Evolutionary conservation across 2,888 invertebrate species (phyloP).

Genomic region (Eurytoma adleriae): DNA sequence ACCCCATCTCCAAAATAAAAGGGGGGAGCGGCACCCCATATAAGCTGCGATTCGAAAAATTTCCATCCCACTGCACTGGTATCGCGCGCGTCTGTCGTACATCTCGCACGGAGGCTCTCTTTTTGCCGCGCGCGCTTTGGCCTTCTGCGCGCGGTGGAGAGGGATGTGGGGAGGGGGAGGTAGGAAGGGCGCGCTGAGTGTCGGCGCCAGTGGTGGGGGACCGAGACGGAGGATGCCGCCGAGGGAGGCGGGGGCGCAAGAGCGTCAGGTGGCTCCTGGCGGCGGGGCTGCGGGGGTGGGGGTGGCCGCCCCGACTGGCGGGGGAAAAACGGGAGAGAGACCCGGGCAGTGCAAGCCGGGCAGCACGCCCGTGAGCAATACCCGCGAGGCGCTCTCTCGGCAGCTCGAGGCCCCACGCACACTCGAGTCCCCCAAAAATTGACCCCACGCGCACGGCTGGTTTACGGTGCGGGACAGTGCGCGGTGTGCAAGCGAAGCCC

Average conservation of each 20-base stretch:
- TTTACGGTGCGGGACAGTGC: not conserved
- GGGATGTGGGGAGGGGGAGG: too few species aligned
- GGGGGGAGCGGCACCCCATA: too few species aligned
- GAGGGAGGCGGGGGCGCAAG: constrained; percentile 32
- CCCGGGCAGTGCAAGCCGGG: constrained; percentile 76
- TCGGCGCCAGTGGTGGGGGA: constrained; percentile 6
- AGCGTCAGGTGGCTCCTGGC: constrained; percentile 52
- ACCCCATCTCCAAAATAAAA: too few species aligned
- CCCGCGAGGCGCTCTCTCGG: constrained; percentile 10
- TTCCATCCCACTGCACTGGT: too few species aligned
- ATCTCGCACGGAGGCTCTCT: too few species aligned
- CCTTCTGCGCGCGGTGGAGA: too few species aligned
- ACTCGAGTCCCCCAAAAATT: too few species aligned
- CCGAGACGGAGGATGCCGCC: not conserved
- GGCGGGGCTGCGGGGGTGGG: constrained; percentile 13
- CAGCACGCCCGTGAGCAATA: constrained; percentile 69
- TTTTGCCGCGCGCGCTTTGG: too few species aligned
- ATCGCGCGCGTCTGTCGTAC: too few species aligned
- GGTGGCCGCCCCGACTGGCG: constrained; percentile 19
- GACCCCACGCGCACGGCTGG: not conserved
- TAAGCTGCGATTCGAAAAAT: too few species aligned
- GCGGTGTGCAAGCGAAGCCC: not conserved
- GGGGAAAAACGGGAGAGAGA: constrained; percentile 63
- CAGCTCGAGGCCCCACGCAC: too few species aligned
- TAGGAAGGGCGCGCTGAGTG: too few species aligned